Conservation (phyloP, 2,888 invertebrate genomes). For the Orthosia cruda region DNA sequence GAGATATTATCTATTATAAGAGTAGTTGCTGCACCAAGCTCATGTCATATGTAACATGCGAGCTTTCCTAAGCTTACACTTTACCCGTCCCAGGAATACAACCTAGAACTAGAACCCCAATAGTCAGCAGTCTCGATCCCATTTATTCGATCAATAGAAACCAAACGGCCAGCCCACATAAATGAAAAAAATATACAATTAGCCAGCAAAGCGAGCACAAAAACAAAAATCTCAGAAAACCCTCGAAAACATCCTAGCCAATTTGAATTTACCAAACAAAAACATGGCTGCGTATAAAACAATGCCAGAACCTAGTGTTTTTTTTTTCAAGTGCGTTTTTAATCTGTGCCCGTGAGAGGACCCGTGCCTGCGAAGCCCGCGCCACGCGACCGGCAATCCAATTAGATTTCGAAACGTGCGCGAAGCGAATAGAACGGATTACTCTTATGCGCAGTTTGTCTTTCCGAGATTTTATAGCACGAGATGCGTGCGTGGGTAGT, state of each 20-base stretch:
- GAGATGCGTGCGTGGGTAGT: slow-evolving; percentile 41
- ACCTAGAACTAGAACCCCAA: background rate
- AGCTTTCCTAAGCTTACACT: too few relatives aligned
- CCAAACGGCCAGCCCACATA: background rate
- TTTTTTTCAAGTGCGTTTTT: slow-evolving; percentile 64
- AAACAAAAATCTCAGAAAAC: slow-evolving; percentile 11
- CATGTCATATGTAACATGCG: too few relatives aligned
- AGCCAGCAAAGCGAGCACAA: background rate
- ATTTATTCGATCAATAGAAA: background rate
- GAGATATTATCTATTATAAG: too few relatives aligned
- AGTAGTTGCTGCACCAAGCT: too few relatives aligned
- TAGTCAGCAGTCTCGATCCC: background rate
- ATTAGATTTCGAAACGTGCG: slow-evolving; percentile 79
- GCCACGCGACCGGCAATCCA: slow-evolving; percentile 80
- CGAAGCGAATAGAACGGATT: slow-evolving; percentile 69
- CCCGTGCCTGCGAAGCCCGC: slow-evolving; percentile 81
- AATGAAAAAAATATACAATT: slow-evolving; percentile 11
- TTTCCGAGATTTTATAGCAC: slow-evolving; percentile 71
- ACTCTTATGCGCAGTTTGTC: slow-evolving; percentile 71
- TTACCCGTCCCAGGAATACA: background rate
- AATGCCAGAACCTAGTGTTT: slow-evolving; percentile 19
- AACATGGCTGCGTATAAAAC: slow-evolving; percentile 26
- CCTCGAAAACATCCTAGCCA: slow-evolving; percentile 1
- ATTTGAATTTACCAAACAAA: slow-evolving; percentile 37
- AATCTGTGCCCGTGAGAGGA: slow-evolving; percentile 64